phyloP scores from a whole-genome alignment of 2,797 vertebrate genomes.

The Diceros bicornis region DNA sequence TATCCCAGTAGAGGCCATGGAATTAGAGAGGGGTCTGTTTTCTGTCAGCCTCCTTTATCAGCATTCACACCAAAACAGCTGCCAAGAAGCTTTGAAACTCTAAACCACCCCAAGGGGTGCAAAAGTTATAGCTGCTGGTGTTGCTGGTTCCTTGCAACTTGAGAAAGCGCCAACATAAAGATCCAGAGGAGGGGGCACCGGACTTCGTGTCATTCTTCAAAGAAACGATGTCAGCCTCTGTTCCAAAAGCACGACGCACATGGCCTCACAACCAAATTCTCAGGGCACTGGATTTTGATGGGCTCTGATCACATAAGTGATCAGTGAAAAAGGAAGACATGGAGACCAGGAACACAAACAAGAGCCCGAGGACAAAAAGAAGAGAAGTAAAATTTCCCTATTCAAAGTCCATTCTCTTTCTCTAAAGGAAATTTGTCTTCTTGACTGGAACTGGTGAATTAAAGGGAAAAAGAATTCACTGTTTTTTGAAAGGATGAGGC shows the following conservation, averaged over 20 bases:
- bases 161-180: constrained; percentile 24
- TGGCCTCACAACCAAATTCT: not conserved
- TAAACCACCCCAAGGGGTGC: not conserved
- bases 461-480: constrained; percentile 80
- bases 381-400: not conserved
- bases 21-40: not conserved
- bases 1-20: not conserved
- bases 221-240: not conserved
- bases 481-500: constrained; percentile 82
- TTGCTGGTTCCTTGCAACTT: constrained; percentile 32
- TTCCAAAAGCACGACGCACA: not conserved
- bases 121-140: not conserved
- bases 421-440: constrained; percentile 80
- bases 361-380: not conserved
- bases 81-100: constrained; percentile 67
- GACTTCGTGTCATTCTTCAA: constrained; percentile 11
- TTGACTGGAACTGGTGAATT: constrained; percentile 79
- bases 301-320: not conserved
- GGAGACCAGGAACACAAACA: not conserved
- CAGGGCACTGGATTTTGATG: not conserved
- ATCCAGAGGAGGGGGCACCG: not conserved
- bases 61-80: constrained; percentile 67
- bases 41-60: constrained; percentile 53
- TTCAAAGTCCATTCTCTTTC: constrained; percentile 62
- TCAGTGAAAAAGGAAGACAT: not conserved